Evolutionary conservation across 2,888 invertebrate genomes (phyloP), one percentile per base, ranked within the genome.

Genomic region (Morpho deidamia): DNA sequence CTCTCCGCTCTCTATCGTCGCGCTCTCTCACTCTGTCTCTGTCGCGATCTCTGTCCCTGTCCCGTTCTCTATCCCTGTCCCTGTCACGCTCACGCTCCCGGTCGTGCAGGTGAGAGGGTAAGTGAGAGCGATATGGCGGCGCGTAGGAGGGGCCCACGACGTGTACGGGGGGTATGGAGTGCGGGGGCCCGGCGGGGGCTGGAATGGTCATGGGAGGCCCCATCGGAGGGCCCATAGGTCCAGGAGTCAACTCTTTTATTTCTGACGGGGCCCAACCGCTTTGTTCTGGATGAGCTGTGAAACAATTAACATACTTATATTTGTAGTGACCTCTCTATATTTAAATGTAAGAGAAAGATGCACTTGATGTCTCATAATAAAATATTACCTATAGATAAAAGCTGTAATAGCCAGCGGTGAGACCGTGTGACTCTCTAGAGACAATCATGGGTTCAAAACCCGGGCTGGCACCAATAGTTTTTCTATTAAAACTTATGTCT

Each of bases 221-320:
- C 78, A 75, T 64, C 81, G 84, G 55, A 63, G 73, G 54, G 60
- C 72, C 68, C 73, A 71, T 72, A 2, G 92, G 91, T 0, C 92
- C 93, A 0, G 93, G 93, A 1, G 94, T 93, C 54, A 94, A 78
- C 70, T 94, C 92, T 74, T 94, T 94, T 52, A 94, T 93, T 61
- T 94, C 93, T 7, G 79, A 79, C 8, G 94, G 93, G 32, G 90
- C 89, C 94, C 94, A 94, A 11, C 89, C 91, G 7, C 76, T 72
- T 59, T 81, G 82, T 61, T 91, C 91, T 0, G 77, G 75, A 60
- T 83, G 83, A 35, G 80, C 83, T 83, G 62, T 53, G 47, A 76
- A 51, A n/a, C 5, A 44, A n/a, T 49, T 23, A 44, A 11, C 23
- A 37, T 4, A 41, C 9, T 40, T 40, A 11, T 12, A 23, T 23